phyloP scores from a whole-genome alignment of 2,113 vertebrate species.

The Tenrec ecaudatus region DNA sequence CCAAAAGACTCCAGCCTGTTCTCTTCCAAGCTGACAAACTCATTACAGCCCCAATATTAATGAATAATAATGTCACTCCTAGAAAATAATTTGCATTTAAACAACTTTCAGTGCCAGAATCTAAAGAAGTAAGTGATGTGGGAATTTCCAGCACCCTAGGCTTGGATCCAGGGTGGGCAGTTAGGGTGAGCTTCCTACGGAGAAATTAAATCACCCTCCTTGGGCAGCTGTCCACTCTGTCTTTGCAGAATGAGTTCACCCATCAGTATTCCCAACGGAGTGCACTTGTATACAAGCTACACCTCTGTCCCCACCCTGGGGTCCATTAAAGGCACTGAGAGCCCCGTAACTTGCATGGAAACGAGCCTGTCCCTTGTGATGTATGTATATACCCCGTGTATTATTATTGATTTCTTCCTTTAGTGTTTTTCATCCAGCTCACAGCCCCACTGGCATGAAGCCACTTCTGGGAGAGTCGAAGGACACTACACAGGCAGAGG shows the following conservation, averaged over 20 bases:
- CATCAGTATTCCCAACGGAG: neutral
- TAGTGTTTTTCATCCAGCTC: conserved; percentile 54
- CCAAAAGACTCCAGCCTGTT: conserved; percentile 56
- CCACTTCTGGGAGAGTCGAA: conserved; percentile 37
- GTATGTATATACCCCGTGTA: conserved; percentile 31
- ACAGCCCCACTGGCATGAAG: conserved; percentile 25
- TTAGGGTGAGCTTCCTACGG: neutral
- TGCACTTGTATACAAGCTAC: neutral
- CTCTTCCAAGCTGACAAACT: conserved; percentile 71
- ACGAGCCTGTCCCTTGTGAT: conserved; percentile 71
- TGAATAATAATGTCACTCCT: conserved; percentile 78
- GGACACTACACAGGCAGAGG: neutral
- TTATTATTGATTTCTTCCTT: conserved; percentile 52
- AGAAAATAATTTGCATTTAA: conserved; percentile 83
- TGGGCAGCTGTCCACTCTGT: neutral
- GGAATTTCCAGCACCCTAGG: conserved; percentile 52
- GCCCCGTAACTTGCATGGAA: conserved; percentile 58
- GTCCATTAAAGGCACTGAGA: conserved; percentile 48
- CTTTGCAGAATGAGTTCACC: neutral
- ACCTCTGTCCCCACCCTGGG: neutral
- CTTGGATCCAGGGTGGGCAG: neutral
- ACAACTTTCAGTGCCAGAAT: conserved; percentile 73
- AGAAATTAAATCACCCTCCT: conserved; percentile 36
- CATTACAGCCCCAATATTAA: conserved; percentile 79
- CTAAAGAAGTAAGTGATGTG: conserved; percentile 62